A percentile compares a stretch with the other conserved stretches of the same genome.
Conservation (phyloP, 2,888 invertebrate genomes). For the Trissoscelio sp. region DNA sequence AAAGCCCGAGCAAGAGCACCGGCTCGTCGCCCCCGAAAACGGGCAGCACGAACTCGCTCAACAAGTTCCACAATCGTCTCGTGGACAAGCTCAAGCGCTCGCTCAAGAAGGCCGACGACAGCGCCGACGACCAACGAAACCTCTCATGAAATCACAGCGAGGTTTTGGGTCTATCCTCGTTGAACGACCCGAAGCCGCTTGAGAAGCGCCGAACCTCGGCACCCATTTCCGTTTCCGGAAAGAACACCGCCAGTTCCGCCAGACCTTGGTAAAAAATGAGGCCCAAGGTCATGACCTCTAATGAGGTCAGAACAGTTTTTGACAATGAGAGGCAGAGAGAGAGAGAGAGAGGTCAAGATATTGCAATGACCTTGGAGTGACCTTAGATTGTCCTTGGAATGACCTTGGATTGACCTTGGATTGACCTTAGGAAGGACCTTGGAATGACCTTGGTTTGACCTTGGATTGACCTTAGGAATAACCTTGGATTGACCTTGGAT, state of each 20-base stretch:
- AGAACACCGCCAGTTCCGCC: constrained; percentile 73
- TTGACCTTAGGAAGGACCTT: too few species aligned
- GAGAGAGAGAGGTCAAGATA: too few species aligned
- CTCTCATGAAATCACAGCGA: constrained; percentile 81
- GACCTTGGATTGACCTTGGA: too few species aligned
- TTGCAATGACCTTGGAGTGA: too few species aligned
- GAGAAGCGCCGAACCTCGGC: constrained; percentile 82
- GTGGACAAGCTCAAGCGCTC: constrained; percentile 91
- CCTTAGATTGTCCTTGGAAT: too few species aligned
- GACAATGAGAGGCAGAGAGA: too few species aligned
- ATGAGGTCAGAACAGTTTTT: too few species aligned
- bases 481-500: too few species aligned
- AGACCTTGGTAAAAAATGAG: constrained; percentile 70
- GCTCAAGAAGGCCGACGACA: constrained; percentile 86
- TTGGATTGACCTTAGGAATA: too few species aligned
- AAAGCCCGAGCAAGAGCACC: constrained; percentile 87
- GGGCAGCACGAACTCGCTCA: constrained; percentile 86
- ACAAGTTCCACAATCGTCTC: constrained; percentile 92
- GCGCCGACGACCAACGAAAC: constrained; percentile 84
- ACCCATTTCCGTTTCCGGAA: constrained; percentile 71
- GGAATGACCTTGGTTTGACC: too few species aligned
- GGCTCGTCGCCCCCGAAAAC: constrained; percentile 87
- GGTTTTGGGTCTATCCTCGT: constrained; percentile 81
- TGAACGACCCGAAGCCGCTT: constrained; percentile 81
- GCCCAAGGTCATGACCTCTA: too few species aligned